Percentiles rank a stretch among this genome's conserved stretches.
phyloP scores from a whole-genome alignment of 2,113 vertebrate genomes.

The Okapia johnstoni region DNA sequence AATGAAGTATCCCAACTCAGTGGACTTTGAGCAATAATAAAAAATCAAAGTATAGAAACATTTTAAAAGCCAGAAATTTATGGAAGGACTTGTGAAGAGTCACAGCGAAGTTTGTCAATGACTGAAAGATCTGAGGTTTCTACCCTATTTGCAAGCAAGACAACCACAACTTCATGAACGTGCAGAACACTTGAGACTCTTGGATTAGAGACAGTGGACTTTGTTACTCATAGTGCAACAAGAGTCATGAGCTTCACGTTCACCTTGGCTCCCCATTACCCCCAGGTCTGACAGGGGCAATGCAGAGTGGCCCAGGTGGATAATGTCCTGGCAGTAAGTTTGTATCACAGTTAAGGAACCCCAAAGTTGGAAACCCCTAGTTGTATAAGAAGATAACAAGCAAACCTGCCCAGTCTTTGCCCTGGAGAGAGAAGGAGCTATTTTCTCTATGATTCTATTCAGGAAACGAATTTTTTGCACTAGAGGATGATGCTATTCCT shows the following conservation, averaged over 20 bases:
- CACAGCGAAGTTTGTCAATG: neutral
- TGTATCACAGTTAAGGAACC: neutral
- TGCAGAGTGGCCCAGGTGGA: neutral
- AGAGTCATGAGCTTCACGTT: neutral
- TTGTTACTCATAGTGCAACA: neutral
- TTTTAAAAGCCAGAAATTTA: neutral
- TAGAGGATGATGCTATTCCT: neutral
- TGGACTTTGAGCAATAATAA: neutral
- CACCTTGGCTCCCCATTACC: neutral
- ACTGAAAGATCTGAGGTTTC: neutral
- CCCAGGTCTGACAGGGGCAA: neutral
- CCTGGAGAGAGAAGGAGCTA: neutral
- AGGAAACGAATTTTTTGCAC: neutral
- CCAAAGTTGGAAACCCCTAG: neutral
- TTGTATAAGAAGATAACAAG: neutral
- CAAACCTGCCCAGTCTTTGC: neutral
- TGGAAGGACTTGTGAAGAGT: neutral
- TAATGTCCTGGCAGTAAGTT: neutral
- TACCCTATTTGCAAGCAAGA: neutral
- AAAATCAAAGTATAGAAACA: neutral
- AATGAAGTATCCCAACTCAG: neutral
- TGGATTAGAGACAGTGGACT: neutral
- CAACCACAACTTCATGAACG: neutral
- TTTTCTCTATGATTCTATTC: neutral
- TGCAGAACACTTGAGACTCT: neutral